Percentiles rank a stretch among this genome's conserved stretches.
Evolutionary conservation across 1,140 invertebrate genomes (phyloP).

Genomic region (Pachypsylla venusta): DNA sequence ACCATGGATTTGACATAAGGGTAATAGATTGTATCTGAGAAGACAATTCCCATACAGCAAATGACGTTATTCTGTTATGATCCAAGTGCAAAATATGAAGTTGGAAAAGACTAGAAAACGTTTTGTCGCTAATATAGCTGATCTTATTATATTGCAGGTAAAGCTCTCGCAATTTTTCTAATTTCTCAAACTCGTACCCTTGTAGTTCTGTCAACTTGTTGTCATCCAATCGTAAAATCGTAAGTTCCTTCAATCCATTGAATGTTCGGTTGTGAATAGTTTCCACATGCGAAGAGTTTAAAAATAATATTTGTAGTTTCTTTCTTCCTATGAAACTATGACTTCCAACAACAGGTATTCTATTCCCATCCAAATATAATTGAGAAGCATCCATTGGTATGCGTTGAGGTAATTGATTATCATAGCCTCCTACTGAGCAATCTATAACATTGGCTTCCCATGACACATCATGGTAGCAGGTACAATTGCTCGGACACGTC

Average conservation of each 20-base stretch:
- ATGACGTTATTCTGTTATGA: conserved; percentile 54
- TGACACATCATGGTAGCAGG: conserved; percentile 81
- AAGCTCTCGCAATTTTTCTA: conserved; percentile 44
- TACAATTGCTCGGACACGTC: conserved; percentile 81
- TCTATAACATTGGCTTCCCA: conserved; percentile 87
- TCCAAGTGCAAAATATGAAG: conserved; percentile 57
- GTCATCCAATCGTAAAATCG: conserved; percentile 63
- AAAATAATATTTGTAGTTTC: conserved; percentile 59
- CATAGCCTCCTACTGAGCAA: conserved; percentile 60
- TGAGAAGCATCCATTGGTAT: conserved; percentile 88
- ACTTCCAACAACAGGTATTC: conserved; percentile 55
- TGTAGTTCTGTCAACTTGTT: conserved; percentile 57
- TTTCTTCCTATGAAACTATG: conserved; percentile 85
- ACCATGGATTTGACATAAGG: conserved; percentile 68
- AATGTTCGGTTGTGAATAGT: conserved; percentile 77
- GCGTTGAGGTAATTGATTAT: conserved; percentile 53
- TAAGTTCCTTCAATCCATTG: conserved; percentile 66
- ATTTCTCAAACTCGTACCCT: conserved; percentile 67
- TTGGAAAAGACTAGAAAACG: conserved; percentile 53
- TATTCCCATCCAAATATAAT: conserved; percentile 76
- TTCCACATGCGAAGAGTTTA: conserved; percentile 75
- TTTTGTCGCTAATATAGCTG: conserved; percentile 52
- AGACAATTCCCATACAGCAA: conserved; percentile 58
- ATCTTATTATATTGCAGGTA: conserved; percentile 53
- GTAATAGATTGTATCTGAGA: conserved; percentile 48